Evolutionary conservation across 2,113 vertebrate species (phyloP), one percentile per base, ranked within the genome.

Genomic region (Mugil cephalus): DNA sequence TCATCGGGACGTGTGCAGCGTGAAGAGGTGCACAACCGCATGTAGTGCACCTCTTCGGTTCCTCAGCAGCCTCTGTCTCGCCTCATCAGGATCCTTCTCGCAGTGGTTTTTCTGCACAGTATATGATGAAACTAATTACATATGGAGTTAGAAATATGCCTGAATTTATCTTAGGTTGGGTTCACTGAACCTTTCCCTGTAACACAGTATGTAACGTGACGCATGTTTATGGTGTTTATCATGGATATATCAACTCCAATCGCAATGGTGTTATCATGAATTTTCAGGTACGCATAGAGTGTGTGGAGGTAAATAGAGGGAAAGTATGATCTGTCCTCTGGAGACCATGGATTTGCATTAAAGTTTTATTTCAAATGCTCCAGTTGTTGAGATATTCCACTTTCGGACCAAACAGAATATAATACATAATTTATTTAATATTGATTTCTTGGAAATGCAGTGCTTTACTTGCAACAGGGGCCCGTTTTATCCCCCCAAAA

Each of bases 301-400:
- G 5, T 30, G 2, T 30, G 5, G 2, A 30, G 24, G 24, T 30
- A 30, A 30, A 30, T 3, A 43, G 10, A 59, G 39, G 8, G 43
- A 58, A 65, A 65, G 11, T 45, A 39, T 6, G 38, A 53, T 53
- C 38, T 19, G 53, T 35, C 10, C 14, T 46, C 8, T 48, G 55
- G 18, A 18, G 18, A 21, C 6, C 17, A 14, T 21, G 12, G 21
- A 14, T 13, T 7, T 21, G 24, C 24, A 30, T 30, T 30, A 40
- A 40, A 36, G 11, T 36, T 30, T 52, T 2, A 35, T n/a, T 0
- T 9, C 12, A 42, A 17, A 30, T 2, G 10, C 10, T 51, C 17
- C 19, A 15, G 51, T 17, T 36, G 15, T 17, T 38, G 30, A 36
- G 8, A 36, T n/a, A 35, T 54, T n/a, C 17, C 8, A 36, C 8